Conservation (phyloP, 2,797 vertebrate species). For the Cyprinella venusta region DNA sequence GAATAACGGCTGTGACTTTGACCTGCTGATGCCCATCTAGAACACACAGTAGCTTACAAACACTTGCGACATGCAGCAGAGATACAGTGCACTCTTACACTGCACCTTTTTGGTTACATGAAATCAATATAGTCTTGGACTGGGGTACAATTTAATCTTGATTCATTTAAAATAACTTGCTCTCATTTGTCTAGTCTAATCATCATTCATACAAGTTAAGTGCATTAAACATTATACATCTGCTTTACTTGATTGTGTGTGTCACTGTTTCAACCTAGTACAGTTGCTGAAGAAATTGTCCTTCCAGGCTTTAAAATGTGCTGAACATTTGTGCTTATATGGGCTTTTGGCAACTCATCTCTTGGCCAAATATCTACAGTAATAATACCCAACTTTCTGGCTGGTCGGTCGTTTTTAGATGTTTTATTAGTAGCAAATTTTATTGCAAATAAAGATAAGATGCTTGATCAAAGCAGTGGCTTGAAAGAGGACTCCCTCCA, state of each 20-base stretch:
- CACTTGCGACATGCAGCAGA: not conserved
- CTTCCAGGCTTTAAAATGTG: not conserved
- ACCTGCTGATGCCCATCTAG: constrained; percentile 66
- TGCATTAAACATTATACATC: not conserved
- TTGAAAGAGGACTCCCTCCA: constrained; percentile 25
- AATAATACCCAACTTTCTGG: not conserved
- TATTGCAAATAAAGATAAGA: not conserved
- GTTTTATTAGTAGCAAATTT: not conserved
- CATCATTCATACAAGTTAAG: constrained; percentile 1
- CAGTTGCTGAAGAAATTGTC: not conserved
- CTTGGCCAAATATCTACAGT: not conserved
- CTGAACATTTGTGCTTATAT: not conserved
- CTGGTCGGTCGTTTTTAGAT: constrained; percentile 19
- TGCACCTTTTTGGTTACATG: not conserved
- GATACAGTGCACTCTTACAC: not conserved
- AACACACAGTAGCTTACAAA: not conserved
- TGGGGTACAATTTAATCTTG: not conserved
- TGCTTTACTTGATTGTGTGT: constrained; percentile 10
- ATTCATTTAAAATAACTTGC: not conserved
- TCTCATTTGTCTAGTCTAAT: not conserved
- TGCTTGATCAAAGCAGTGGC: not conserved
- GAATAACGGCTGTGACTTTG: constrained; percentile 62
- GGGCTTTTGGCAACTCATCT: constrained; percentile 10
- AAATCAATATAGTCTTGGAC: not conserved
- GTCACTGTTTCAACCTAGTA: not conserved